phyloP scores from a whole-genome alignment of 2,113 vertebrate species.

The Scomber scombrus region DNA sequence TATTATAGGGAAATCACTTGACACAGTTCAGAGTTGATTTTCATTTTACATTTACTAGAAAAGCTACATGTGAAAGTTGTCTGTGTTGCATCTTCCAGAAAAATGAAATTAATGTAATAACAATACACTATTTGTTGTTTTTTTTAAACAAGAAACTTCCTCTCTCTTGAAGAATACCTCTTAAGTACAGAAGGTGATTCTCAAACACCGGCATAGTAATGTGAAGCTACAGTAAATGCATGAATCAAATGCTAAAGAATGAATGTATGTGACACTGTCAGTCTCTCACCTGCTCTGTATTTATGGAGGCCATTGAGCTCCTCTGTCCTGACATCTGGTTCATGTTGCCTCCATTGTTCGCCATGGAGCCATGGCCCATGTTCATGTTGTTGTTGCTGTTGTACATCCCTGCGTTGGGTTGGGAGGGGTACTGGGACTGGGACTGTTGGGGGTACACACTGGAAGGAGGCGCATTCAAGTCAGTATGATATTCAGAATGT shows the following conservation, averaged over 20 bases:
- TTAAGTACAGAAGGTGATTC: too few species aligned
- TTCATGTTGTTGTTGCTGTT: conserved; percentile 89
- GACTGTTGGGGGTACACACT: conserved; percentile 96
- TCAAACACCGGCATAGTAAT: too few species aligned
- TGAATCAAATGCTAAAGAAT: background rate
- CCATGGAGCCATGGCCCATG: conserved; percentile 88
- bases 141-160: too few species aligned
- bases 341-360: conserved; percentile 90
- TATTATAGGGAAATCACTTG: too few species aligned
- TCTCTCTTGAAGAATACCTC: too few species aligned
- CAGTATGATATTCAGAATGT: too few species aligned
- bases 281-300: conserved; percentile 90
- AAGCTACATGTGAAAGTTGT: background rate
- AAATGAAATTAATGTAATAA: background rate
- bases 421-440: conserved; percentile 89
- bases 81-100: background rate
- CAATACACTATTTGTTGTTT: too few species aligned
- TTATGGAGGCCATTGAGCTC: conserved; percentile 92
- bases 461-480: conserved; percentile 31
- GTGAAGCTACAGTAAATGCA: background rate
- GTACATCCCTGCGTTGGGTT: conserved; percentile 92
- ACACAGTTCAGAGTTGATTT: too few species aligned
- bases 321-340: conserved; percentile 95
- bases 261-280: too few species aligned
- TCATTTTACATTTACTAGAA: too few species aligned